Percentiles rank a stretch among this genome's conserved stretches.
Conservation (phyloP, 2,888 invertebrate genomes). For the Drosophila nr. perissopoda region DNA sequence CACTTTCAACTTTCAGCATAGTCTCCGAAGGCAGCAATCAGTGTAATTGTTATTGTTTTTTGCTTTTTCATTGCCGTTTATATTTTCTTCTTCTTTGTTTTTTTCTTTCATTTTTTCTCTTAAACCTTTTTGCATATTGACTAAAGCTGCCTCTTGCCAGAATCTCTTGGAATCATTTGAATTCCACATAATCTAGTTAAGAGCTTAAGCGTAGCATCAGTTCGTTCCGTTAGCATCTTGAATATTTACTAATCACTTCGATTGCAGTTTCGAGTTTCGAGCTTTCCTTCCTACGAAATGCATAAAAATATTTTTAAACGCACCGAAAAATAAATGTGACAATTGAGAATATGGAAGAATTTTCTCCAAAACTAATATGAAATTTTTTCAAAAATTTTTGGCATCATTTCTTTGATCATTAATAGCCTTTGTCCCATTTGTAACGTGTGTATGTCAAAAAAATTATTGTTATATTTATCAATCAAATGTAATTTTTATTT, state of each 20-base stretch:
- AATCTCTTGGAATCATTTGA: slow-evolving; percentile 48
- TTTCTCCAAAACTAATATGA: background rate
- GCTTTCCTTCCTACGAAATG: background rate
- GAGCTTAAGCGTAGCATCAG: background rate
- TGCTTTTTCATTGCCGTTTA: slow-evolving; percentile 39
- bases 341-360: background rate
- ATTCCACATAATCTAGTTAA: slow-evolving; percentile 27
- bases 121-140: slow-evolving; percentile 57
- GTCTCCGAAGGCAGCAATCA: slow-evolving; percentile 73
- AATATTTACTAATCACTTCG: background rate
- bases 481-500: slow-evolving; percentile 24
- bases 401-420: background rate
- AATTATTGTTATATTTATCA: slow-evolving; percentile 21
- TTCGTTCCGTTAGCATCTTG: background rate
- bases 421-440: slow-evolving; percentile 3
- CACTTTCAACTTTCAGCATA: slow-evolving; percentile 55
- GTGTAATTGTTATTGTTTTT: slow-evolving; percentile 75
- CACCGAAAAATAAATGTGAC: background rate
- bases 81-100: slow-evolving; percentile 24
- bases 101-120: slow-evolving; percentile 14
- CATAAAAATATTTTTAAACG: background rate
- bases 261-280: background rate
- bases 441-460: background rate
- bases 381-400: background rate
- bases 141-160: slow-evolving; percentile 49